Conservation (phyloP, 2,113 vertebrate genomes). For the Dasyurus viverrinus region DNA sequence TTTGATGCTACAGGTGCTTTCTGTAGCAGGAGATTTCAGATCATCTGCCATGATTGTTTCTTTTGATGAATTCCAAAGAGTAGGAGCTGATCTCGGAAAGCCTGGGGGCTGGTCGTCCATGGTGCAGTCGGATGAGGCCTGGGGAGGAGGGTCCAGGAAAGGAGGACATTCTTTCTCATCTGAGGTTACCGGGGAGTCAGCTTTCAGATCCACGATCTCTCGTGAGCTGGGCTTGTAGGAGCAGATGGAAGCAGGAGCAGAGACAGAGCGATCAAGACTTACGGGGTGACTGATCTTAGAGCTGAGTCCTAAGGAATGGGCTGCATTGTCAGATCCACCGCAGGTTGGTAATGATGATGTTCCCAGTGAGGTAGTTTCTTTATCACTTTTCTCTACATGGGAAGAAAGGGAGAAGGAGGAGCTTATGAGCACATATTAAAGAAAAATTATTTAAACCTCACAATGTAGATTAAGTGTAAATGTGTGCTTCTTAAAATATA, state of each 20-base stretch:
- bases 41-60: constrained; percentile 51
- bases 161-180: constrained; percentile 54
- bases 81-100: constrained; percentile 54
- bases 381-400: constrained; percentile 88
- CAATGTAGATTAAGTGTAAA: neutral
- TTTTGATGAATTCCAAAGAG: constrained; percentile 66
- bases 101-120: constrained; percentile 39
- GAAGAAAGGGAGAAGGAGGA: constrained; percentile 63
- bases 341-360: constrained; percentile 89
- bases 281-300: constrained; percentile 81
- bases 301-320: constrained; percentile 84
- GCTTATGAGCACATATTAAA: constrained; percentile 1
- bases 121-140: constrained; percentile 38
- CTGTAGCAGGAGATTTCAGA: constrained; percentile 49
- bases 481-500: constrained; percentile 10
- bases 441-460: neutral
- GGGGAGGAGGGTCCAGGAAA: constrained; percentile 71
- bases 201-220: constrained; percentile 64
- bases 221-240: constrained; percentile 69
- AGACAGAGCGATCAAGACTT: constrained; percentile 86
- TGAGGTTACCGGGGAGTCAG: constrained; percentile 69
- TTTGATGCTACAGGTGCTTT: constrained; percentile 44
- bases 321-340: constrained; percentile 86
- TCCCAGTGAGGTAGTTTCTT: constrained; percentile 99
- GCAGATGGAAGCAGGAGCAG: constrained; percentile 83